Conservation (phyloP, 2,888 invertebrate genomes). For the Phengaris alcon region DNA sequence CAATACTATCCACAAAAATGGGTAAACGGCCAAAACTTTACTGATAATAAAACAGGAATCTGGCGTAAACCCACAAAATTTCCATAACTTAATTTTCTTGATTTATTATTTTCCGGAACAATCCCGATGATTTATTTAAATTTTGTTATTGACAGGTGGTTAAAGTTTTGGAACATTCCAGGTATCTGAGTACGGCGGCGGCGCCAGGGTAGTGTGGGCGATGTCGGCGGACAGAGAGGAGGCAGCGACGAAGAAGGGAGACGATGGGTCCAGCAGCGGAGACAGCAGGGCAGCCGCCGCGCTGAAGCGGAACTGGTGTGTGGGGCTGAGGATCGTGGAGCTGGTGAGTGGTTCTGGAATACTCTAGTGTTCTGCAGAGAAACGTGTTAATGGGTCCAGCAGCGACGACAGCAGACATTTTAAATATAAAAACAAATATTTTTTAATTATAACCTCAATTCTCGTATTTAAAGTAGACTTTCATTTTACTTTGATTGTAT, state of each 20-base stretch:
- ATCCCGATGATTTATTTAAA: too few species aligned
- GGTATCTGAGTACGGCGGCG: slow-evolving; percentile 74
- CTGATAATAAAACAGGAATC: too few species aligned
- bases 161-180: slow-evolving; percentile 42
- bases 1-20: too few species aligned
- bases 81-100: too few species aligned
- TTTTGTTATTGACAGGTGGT: too few species aligned
- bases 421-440: too few species aligned
- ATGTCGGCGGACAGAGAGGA: slow-evolving; percentile 82
- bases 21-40: too few species aligned
- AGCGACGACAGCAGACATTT: background rate
- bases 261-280: slow-evolving; percentile 59
- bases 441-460: too few species aligned
- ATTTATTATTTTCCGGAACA: too few species aligned
- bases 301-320: slow-evolving; percentile 77
- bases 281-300: slow-evolving; percentile 63
- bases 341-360: slow-evolving; percentile 71
- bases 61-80: too few species aligned
- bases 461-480: too few species aligned
- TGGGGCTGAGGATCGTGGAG: slow-evolving; percentile 80
- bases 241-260: slow-evolving; percentile 77
- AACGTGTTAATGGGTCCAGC: background rate
- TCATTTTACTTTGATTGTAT: too few species aligned
- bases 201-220: slow-evolving; percentile 75
- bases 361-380: background rate